Evolutionary conservation across 2,888 invertebrate species (phyloP).

Genomic region (Pilophorus perplexus): DNA sequence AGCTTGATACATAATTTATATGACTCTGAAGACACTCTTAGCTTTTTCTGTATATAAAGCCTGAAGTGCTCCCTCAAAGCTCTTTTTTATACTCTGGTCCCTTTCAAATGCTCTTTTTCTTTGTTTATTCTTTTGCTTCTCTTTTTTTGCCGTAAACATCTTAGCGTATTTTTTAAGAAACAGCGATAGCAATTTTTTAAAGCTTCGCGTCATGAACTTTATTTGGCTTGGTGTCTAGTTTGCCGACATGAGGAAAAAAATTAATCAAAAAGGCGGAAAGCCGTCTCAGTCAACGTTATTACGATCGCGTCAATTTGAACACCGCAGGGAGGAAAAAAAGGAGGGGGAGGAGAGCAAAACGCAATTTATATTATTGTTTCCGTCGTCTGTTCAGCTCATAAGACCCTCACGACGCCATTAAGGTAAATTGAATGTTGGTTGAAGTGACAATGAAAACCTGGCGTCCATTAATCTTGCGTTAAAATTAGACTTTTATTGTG

Average conservation of each 20-base stretch:
- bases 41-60: constrained; percentile 45
- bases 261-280: too few relatives aligned
- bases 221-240: too few relatives aligned
- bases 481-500: constrained; percentile 41
- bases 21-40: constrained; percentile 46
- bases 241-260: too few relatives aligned
- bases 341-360: not conserved
- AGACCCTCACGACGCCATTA: not conserved
- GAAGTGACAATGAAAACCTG: constrained; percentile 35
- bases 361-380: not conserved
- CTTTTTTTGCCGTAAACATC: too few relatives aligned
- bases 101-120: constrained; percentile 41
- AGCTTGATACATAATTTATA: constrained; percentile 47
- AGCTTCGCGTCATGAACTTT: too few relatives aligned
- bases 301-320: too few relatives aligned
- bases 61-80: constrained; percentile 27
- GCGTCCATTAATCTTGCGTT: constrained; percentile 37
- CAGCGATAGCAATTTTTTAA: not conserved
- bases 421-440: constrained; percentile 25
- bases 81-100: constrained; percentile 17
- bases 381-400: not conserved
- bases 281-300: too few relatives aligned
- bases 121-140: too few relatives aligned
- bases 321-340: too few relatives aligned
- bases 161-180: not conserved